Base-by-base conservation (phyloP, 2,797 vertebrate species). In the Echiichthys vipera region DNA sequence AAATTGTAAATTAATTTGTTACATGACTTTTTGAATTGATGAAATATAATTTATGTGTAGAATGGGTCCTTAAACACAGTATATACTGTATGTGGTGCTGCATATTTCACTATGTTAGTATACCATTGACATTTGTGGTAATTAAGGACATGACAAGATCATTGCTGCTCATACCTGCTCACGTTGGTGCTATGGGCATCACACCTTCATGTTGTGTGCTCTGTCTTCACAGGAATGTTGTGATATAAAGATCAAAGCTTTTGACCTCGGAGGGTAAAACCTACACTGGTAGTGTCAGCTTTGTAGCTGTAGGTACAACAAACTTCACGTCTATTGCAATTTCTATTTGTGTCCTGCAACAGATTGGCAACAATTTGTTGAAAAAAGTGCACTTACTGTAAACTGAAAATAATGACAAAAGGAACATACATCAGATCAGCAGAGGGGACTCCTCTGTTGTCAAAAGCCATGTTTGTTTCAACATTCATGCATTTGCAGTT, bases 1-100 rank as follows among this genome's bases (percentile, higher is more conserved):
- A 94, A 80, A 88, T 71, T 93, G 92, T 93, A 92, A 90, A 93
- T 92, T 46, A 73, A 86, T 87, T 43, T 88, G 55, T 91, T 77
- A 69, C 67, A 63, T 71, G 59, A 67, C 54, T 73, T 74, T 89
- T 82, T 88, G 51, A 82, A 89, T 71, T 86, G 40, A 82, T 81
- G 66, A 75, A 73, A 56, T 80, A 72, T 86, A 86, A 90, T 91
- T 91, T 92, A 91, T 92, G 64, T 91, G 74, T 69, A 78, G 65
- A 82, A 81, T 83, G 81, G 83, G 65, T 87, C 77, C 76, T 88
- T 81, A 62, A 78, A 82, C 66, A 74, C 64, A 84, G 78, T 70
- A 47, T 57, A 66, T 74, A 56, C 76, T 83, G 39, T 58, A 82
- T 69, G 65, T 72, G 91, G 88, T 93, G 88, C 88, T 92, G 68